Evolutionary conservation across 2,797 vertebrate genomes (phyloP).

Genomic region (Vireo griseus): DNA sequence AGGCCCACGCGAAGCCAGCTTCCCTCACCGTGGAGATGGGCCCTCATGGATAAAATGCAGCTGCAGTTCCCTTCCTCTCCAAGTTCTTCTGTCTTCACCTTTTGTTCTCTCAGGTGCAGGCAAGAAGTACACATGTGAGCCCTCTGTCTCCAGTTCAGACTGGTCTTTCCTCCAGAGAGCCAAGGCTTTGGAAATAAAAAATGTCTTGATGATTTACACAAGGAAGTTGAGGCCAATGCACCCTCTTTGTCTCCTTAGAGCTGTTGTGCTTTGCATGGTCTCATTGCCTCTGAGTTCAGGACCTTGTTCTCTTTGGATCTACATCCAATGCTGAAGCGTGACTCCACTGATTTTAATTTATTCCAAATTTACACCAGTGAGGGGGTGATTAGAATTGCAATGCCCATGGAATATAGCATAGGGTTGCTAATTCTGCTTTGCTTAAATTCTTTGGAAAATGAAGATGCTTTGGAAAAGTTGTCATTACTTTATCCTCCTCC

Average conservation of each 20-base stretch:
- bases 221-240: neutral
- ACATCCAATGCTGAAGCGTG: accelerated
- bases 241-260: neutral
- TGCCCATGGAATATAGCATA: neutral
- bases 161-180: neutral
- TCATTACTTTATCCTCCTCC: neutral
- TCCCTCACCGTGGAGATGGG: neutral
- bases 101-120: neutral
- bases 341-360: neutral
- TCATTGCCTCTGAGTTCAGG: neutral
- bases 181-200: neutral
- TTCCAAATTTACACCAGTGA: neutral
- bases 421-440: neutral
- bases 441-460: neutral
- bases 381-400: neutral
- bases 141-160: neutral
- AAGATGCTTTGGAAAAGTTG: neutral
- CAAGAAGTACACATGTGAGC: neutral
- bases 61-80: neutral
- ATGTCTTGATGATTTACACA: neutral
- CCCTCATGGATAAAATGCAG: neutral
- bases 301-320: neutral
- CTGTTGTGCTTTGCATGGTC: neutral
- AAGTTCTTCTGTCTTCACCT: neutral
- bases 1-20: neutral